Conservation (phyloP, 2,113 vertebrate species). For the Bos indicus region DNA sequence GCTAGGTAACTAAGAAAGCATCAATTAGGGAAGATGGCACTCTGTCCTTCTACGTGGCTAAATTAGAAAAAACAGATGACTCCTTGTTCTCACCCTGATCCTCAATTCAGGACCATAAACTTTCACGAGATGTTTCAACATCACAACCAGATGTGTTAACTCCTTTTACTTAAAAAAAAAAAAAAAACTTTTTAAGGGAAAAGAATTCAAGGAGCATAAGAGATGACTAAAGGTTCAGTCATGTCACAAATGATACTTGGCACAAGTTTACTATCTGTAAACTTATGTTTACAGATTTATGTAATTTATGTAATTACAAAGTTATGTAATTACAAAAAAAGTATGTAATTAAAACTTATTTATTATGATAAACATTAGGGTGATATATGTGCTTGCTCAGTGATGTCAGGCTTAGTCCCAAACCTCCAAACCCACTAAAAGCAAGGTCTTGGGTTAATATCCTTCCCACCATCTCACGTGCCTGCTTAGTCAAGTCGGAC, state of each 20-base stretch:
- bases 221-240: neutral
- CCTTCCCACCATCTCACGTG: neutral
- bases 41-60: neutral
- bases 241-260: neutral
- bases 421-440: neutral
- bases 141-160: conserved; percentile 29
- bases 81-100: conserved; percentile 33
- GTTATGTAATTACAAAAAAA: neutral
- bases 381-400: neutral
- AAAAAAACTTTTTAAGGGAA: neutral
- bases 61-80: conserved; percentile 21
- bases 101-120: conserved; percentile 16
- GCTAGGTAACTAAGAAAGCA: neutral
- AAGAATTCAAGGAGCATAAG: neutral
- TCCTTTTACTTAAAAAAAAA: neutral
- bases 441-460: neutral
- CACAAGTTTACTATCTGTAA: neutral
- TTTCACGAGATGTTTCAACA: conserved; percentile 23
- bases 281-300: neutral
- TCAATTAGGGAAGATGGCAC: neutral
- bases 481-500: neutral
- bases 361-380: neutral
- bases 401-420: neutral
- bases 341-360: neutral
- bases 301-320: neutral